Evolutionary conservation across 1,140 invertebrate species (phyloP).

Genomic region (Hyphantria cunea): DNA sequence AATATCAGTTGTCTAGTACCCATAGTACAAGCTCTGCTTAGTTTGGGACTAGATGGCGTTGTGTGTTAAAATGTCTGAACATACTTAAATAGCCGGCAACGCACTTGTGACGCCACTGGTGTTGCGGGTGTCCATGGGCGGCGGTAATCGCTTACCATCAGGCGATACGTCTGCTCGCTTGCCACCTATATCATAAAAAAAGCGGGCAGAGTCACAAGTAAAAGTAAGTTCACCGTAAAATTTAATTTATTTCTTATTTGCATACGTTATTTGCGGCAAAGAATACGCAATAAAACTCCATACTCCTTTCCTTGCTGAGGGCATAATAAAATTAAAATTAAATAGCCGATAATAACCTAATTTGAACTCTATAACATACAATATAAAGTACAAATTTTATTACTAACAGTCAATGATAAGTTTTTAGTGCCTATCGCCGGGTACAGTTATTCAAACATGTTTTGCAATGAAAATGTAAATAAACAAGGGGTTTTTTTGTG

Average conservation of each 20-base stretch:
- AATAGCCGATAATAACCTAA: neutral
- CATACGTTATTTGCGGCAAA: neutral
- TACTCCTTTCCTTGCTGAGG: neutral
- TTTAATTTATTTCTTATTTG: neutral
- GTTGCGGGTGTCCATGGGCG: no score
- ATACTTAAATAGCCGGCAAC: no score
- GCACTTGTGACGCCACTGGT: no score
- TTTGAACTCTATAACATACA: neutral
- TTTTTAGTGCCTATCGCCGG: neutral
- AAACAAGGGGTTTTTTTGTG: neutral
- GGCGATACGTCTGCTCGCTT: no score
- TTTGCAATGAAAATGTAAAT: slow-evolving; percentile 8
- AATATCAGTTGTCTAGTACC: no score
- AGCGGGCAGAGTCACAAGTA: no score
- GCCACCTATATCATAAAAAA: no score
- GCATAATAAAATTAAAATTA: slow-evolving; percentile 5
- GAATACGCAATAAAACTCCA: neutral
- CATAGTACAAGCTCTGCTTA: no score
- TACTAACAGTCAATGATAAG: neutral
- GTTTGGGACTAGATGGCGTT: no score
- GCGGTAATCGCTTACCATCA: no score
- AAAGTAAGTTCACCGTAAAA: neutral
- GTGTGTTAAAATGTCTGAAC: no score
- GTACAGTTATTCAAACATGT: slow-evolving; percentile 3
- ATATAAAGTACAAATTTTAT: neutral